A percentile compares a stretch with the other conserved stretches of the same genome.
Conservation (phyloP, 1,140 invertebrate genomes). For the Dendrolimus kikuchii region DNA sequence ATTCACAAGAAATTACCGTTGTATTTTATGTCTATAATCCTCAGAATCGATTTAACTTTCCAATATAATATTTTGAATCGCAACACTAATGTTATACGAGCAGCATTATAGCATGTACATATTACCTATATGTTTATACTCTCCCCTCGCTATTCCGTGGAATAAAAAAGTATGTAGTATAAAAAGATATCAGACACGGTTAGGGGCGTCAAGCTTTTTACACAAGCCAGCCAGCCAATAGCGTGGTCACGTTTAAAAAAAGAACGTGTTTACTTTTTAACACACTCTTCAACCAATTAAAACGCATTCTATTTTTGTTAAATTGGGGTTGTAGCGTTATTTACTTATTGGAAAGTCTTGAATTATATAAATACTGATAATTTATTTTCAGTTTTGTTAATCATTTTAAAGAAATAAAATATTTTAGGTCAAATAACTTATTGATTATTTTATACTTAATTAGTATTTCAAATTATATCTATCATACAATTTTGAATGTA, state of each 20-base stretch:
- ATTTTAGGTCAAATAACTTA: no score
- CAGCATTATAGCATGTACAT: background rate
- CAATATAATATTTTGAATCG: background rate
- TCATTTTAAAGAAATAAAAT: no score
- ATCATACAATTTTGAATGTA: no score
- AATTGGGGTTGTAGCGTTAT: background rate
- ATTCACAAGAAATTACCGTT: constrained; percentile 9
- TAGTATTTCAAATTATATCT: no score
- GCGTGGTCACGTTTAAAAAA: constrained; percentile 42
- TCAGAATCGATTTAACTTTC: no score
- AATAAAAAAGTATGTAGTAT: constrained; percentile 16
- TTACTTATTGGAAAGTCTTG: no score
- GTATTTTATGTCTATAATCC: constrained; percentile 47
- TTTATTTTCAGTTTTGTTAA: no score
- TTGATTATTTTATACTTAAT: no score
- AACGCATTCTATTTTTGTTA: constrained; percentile 10
- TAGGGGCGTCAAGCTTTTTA: constrained; percentile 61
- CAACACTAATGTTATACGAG: background rate
- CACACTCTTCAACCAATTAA: constrained; percentile 22
- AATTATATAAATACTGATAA: no score
- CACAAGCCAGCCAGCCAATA: constrained; percentile 36
- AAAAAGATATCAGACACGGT: constrained; percentile 38
- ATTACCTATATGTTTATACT: constrained; percentile 1
- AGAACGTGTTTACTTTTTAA: constrained; percentile 38
- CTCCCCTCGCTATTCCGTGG: background rate